phyloP scores from a whole-genome alignment of 2,888 invertebrate species.

The Meiosimyza decipiens region DNA sequence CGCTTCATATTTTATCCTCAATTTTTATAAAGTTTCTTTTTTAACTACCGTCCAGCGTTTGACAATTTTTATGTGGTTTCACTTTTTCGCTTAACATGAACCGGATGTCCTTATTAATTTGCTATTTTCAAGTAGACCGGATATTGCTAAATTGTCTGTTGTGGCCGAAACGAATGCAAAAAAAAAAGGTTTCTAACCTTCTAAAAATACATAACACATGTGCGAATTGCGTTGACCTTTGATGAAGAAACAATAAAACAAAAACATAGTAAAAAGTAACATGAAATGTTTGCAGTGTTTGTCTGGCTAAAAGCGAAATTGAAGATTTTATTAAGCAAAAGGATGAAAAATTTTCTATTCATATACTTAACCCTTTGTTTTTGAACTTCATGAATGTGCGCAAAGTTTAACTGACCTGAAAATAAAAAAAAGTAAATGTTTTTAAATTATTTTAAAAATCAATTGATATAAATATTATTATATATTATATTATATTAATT shows the following conservation, averaged over 20 bases:
- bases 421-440: slow-evolving; percentile 1
- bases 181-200: slow-evolving; percentile 1
- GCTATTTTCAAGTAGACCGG: slow-evolving; percentile 63
- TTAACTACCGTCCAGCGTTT: too few relatives aligned
- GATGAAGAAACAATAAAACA: not conserved
- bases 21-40: too few relatives aligned
- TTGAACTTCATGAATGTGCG: too few relatives aligned
- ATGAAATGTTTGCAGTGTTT: slow-evolving; percentile 17
- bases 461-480: too few relatives aligned
- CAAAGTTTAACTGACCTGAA: slow-evolving; percentile 16
- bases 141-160: slow-evolving; percentile 49
- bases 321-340: not conserved
- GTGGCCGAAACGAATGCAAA: not conserved
- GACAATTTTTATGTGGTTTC: not conserved
- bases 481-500: too few relatives aligned
- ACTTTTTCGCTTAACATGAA: not conserved
- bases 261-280: not conserved
- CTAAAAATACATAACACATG: slow-evolving; percentile 23
- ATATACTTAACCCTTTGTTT: too few relatives aligned
- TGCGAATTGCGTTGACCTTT: not conserved
- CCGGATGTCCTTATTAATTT: slow-evolving; percentile 64
- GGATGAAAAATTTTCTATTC: too few relatives aligned
- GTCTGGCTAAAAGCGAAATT: slow-evolving; percentile 14
- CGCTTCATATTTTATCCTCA: too few relatives aligned
- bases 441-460: too few relatives aligned